These are phyloP conservation scores for Thripadectes ignobilis DNA, from an alignment of 2,797 vertebrate genomes.

Conservation along the genomic window DNA sequence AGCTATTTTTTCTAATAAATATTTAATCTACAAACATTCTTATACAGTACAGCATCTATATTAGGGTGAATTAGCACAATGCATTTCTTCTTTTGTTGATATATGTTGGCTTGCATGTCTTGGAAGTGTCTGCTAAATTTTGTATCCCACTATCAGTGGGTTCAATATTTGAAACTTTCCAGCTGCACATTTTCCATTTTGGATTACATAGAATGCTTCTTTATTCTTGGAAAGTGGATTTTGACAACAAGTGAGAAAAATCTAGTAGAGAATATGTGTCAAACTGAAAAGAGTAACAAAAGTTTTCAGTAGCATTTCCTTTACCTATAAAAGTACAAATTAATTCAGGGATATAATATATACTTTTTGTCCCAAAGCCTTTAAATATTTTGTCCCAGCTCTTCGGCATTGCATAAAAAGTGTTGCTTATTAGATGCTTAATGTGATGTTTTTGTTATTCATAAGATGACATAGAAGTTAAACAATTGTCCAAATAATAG, in stretches of 20 bases:
- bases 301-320: neutral
- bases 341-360: neutral
- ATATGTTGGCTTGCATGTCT: neutral
- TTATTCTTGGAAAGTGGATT: neutral
- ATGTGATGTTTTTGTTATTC: neutral
- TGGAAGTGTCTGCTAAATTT: neutral
- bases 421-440: neutral
- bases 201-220: neutral
- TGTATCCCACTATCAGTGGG: neutral
- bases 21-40: neutral
- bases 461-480: neutral
- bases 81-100: neutral
- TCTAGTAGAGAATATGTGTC: neutral
- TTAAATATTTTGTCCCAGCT: neutral
- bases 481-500: neutral
- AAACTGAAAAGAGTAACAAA: neutral
- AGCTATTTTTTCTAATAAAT: neutral
- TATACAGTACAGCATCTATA: neutral
- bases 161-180: neutral
- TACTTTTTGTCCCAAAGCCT: neutral
- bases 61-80: neutral
- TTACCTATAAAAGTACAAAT: neutral
- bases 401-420: neutral
- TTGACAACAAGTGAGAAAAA: neutral
- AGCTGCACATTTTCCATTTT: neutral